Evolutionary conservation across 2,888 invertebrate genomes (phyloP), one percentile per base, ranked within the genome.

Genomic region (Anthophora plumipes): DNA sequence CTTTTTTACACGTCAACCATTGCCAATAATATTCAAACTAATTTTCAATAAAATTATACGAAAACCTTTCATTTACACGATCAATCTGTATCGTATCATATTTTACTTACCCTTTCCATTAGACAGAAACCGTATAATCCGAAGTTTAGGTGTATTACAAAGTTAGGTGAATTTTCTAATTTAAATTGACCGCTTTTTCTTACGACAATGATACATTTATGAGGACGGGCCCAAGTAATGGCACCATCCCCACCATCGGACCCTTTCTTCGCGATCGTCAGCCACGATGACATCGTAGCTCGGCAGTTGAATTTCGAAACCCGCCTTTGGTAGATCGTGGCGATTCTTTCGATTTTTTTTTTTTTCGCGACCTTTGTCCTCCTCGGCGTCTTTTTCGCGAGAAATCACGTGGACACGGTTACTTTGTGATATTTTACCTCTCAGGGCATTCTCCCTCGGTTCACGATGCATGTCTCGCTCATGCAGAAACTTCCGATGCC

Each of bases 401-500:
- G 20, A 55, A n/a, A 1, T 25, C 11, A n/a, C 4, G 22, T 9
- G 17, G 11, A 14, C 14, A 7, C 11, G 11, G 20, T 20, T 57
- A 60, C 12, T 7, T 20, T 50, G 11, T 4, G 7, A 20, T 11
- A 0, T 25, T 54, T 54, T n/a, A n/a, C 17, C 60, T 1, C 37
- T 59, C 14, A 1, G 14, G 1, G 2, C 39, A 12, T 20, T 22
- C 20, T 22, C 39, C 43, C 4, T 3, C 3, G 3, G 2, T 9
- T 46, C 55, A 66, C 59, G 63, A 76, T 83, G 70, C 83, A 84
- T 48, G 59, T 79, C 14, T 60, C 60, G 54, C 46, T 74, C 60
- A 22, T 69, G 66, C 79, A 69, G 64, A 80, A 85, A 54, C 54
- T 87, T 1, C 87, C 88, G 46, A 86, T 85, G 80, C 84, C 88